These are phyloP conservation scores for Pardosa pseudoannulata DNA, from an alignment of 2,888 invertebrate species.

Conservation along the genomic window DNA sequence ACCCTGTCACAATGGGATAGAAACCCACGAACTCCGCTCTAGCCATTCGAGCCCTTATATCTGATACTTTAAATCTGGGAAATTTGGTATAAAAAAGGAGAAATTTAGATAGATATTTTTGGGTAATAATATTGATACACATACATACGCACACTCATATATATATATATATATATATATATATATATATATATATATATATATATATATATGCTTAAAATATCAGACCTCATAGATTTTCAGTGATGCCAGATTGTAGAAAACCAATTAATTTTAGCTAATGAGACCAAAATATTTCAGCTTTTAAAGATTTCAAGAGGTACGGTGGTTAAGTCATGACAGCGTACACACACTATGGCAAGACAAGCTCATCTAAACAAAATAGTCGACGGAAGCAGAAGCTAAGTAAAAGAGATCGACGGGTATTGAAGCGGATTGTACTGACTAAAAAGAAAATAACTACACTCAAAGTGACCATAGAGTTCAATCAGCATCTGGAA, in stretches of 20 bases:
- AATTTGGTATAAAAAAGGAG: too few relatives aligned
- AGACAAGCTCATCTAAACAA: not conserved
- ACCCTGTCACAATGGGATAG: too few relatives aligned
- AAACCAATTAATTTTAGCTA: not conserved
- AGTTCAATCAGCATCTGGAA: not conserved
- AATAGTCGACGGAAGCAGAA: not conserved
- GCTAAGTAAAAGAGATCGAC: too few relatives aligned
- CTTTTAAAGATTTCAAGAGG: not conserved
- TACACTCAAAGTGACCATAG: not conserved
- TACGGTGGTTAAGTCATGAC: constrained; percentile 10
- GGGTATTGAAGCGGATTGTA: not conserved
- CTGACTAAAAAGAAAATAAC: not conserved
- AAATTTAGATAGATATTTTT: too few relatives aligned
- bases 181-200: too few relatives aligned
- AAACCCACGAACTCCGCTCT: too few relatives aligned
- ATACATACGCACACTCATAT: too few relatives aligned
- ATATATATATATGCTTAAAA: too few relatives aligned
- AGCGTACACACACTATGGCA: not conserved
- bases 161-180: too few relatives aligned
- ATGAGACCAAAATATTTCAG: not conserved
- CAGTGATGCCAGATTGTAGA: not conserved
- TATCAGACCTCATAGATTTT: not conserved
- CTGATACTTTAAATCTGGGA: too few relatives aligned
- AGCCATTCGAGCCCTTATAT: too few relatives aligned
- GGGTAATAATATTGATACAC: too few relatives aligned